A percentile compares a stretch with the other conserved stretches of the same genome.
These are phyloP conservation scores for Corticium candelabrum DNA, from an alignment of 37 sponge, comb jelly and placozoan genomes.

Conservation along the genomic window DNA sequence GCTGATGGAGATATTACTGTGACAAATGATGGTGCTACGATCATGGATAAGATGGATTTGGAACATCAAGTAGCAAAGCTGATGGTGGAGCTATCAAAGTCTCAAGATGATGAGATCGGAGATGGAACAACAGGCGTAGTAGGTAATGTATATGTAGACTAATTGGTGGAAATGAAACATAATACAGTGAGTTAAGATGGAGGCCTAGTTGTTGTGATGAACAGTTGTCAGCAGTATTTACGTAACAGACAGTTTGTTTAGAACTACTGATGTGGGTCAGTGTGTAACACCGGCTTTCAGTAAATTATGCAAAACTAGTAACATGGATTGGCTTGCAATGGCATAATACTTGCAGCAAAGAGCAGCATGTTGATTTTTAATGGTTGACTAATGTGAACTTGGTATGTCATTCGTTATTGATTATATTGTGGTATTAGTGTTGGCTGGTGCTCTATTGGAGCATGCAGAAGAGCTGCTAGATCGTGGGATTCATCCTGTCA, in stretches of 20 bases:
- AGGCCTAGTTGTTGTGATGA: too few relatives aligned
- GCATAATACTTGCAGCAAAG: too few relatives aligned
- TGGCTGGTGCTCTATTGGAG: constrained; percentile 97
- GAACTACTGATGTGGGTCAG: not conserved
- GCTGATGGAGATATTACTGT: constrained; percentile 93
- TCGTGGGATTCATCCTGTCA: constrained; percentile 89
- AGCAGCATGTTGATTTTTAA: too few relatives aligned
- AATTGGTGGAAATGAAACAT: not conserved
- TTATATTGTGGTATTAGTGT: too few relatives aligned
- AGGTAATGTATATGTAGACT: too few relatives aligned
- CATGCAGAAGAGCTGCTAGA: constrained; percentile 92
- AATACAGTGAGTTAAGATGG: not conserved
- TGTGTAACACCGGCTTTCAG: too few relatives aligned
- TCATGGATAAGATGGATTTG: constrained; percentile 87
- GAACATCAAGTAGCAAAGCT: constrained; percentile 97
- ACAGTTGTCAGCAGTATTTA: too few relatives aligned
- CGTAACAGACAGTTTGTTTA: not conserved
- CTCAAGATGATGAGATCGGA: constrained; percentile 97
- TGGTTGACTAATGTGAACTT: too few relatives aligned
- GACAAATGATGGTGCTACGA: constrained; percentile 97
- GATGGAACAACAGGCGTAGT: constrained; percentile 99
- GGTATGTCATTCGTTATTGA: too few relatives aligned
- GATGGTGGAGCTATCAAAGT: constrained; percentile 90
- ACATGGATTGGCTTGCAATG: too few relatives aligned
- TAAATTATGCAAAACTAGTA: too few relatives aligned